phyloP scores from a whole-genome alignment of 1,140 invertebrate genomes.

The Zaprionus gabonicus region DNA sequence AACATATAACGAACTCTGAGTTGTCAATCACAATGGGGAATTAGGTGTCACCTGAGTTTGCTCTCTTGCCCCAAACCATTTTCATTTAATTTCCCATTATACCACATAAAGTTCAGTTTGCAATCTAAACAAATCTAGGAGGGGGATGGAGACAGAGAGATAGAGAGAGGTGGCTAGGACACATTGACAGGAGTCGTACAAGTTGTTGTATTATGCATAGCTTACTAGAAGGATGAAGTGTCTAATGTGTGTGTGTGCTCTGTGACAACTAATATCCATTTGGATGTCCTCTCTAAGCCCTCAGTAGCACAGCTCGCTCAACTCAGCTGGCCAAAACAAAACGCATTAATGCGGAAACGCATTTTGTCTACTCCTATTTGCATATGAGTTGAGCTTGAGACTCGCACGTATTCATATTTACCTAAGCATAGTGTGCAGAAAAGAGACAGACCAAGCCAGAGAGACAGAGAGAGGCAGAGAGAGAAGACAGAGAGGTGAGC shows the following conservation, averaged over 20 bases:
- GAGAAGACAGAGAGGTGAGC: conserved; percentile 1
- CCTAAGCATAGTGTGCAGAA: conserved; percentile 34
- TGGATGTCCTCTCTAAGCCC: conserved; percentile 24
- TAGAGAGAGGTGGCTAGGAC: not conserved
- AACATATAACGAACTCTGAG: not conserved
- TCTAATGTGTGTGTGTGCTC: conserved; percentile 20
- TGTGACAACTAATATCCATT: conserved; percentile 55
- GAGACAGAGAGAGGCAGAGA: not conserved
- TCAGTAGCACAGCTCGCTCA: not conserved
- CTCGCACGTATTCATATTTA: conserved; percentile 72
- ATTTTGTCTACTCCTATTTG: conserved; percentile 68
- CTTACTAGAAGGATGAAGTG: conserved; percentile 39
- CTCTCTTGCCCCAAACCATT: not conserved
- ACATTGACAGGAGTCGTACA: conserved; percentile 3
- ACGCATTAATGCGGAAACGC: conserved; percentile 77
- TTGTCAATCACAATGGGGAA: not conserved
- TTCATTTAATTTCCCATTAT: conserved; percentile 1
- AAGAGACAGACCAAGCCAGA: conserved; percentile 19
- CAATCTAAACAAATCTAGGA: too few species aligned
- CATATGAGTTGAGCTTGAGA: conserved; percentile 54
- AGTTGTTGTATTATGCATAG: conserved; percentile 30
- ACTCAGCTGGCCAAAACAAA: conserved; percentile 60
- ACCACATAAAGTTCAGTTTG: not conserved
- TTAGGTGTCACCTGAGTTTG: not conserved
- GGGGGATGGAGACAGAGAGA: too few species aligned